Base-by-base conservation (phyloP, 2,113 vertebrate species). In the Lipophrys pholis region DNA sequence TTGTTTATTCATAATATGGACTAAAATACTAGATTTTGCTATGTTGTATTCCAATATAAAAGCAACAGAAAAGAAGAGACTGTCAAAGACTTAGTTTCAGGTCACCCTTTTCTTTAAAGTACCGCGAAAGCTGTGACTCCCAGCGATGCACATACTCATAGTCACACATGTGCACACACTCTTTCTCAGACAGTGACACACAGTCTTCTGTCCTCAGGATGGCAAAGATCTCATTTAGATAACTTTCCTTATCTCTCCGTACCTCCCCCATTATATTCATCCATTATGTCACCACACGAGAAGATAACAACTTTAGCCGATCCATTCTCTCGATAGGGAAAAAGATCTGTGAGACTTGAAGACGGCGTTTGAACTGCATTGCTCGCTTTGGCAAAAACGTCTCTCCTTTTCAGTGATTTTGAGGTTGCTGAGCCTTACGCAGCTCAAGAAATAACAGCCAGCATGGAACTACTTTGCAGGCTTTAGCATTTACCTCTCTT, bases 181-280 rank as follows among this genome's bases (percentile, higher is more conserved):
- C 63, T 42, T 46, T 39, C 42, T 71, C 15, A 63, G 72, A 74
- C 65, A 16, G 62, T 38, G 72, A 74, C 80, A 71, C 56, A 74
- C 66, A 49, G 58, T 59, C 45, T 39, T 73, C 78, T 71, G 38
- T 83, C 76, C 66, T 61, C 65, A 46, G 68, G 65, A 62, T 50
- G 35, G 69, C 63, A 77, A 60, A 86, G 88, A 90, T 90, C 77
- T 89, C 77, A 90, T 87, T 85, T 85, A 85, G 90, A 86, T 86
- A 80, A 72, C 52, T 48, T 53, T 61, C 8, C 59, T 69, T 76
- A 81, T 84, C 78, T 80, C 55, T 71, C 76, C 5, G 39, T 53
- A 54, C 68, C 68, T 78, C 56, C 41, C 16, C 71, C 16, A 42
- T 78, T 69, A 7, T 68, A 77, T 76, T 71, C 69, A 70, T 80